Base-by-base conservation (phyloP, 2,797 vertebrate genomes). In the Scolopax bukidnonensis region DNA sequence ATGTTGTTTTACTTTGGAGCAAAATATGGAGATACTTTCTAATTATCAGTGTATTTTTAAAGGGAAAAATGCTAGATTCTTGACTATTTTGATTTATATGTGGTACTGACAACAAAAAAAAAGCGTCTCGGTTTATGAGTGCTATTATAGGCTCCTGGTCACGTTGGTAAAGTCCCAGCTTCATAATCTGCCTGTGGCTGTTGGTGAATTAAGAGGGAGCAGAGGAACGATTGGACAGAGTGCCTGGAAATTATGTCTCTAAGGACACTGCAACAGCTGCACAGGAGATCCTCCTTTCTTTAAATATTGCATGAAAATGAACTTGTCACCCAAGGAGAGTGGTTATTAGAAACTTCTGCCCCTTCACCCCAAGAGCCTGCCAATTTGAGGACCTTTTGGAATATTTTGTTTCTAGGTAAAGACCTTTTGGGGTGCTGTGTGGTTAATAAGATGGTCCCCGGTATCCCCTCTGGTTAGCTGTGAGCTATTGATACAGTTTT, bases 251-350 rank as follows among this genome's bases (percentile, higher is more conserved):
- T 8, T 0, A 7, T 48, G 38, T 69, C 77, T 90, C 33, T 56
- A 6, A 78, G 81, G 87, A 11, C 59, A 9, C 32, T 73, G 45
- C 21, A 74, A 78, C 71, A 91, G 78, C 95, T 86, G 78, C 2
- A 9, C 69, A 75, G 90, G 87, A 93, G 87, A 91, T 94, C 89
- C 38, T 83, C 10, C 9, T 77, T 85, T 68, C 69, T 83, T 83
- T 20, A 40, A 38, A 16, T 17, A 4, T 40, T 87, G 53, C 78
- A 64, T 61, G 45, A 78, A 87, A 92, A 87, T 45, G 12, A 68
- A 60, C 38, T 94, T 53, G 57, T 69, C 56, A 47, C 12, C 67
- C 71, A 83, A 48, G 50, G 60, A 68, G 10, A 25, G 25, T n/a
- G 32, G 14, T 51, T 88, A 4, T n/a, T 63, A 68, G 81, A 74